Conservation (phyloP, 2,888 invertebrate species). For the Rambutsinella grinnellia region DNA sequence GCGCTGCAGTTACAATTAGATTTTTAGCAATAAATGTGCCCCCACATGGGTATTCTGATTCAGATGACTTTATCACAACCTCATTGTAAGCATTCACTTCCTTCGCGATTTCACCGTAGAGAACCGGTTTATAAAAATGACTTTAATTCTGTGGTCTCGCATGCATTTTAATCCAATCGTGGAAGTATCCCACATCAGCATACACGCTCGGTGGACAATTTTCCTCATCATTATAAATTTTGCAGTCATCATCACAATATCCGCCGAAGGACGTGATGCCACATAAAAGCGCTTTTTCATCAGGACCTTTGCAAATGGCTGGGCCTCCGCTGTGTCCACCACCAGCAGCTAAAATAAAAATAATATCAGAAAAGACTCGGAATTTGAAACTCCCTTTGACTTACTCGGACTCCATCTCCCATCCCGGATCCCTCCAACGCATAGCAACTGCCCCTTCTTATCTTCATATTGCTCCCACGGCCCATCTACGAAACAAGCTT, state of each 20-base stretch:
- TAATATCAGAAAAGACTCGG: background rate
- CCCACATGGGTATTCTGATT: conserved; percentile 13
- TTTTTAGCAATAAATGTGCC: conserved; percentile 6
- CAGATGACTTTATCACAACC: background rate
- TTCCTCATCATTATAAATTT: background rate
- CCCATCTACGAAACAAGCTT: background rate
- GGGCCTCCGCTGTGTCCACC: conserved; percentile 33
- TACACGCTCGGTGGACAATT: conserved; percentile 19
- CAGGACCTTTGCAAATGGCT: conserved; percentile 12
- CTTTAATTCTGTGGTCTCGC: conserved; percentile 5
- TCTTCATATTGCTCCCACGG: background rate
- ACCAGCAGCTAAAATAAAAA: conserved; percentile 9
- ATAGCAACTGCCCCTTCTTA: background rate
- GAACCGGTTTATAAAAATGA: background rate
- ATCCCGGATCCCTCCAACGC: conserved; percentile 14
- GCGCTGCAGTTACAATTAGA: conserved; percentile 12
- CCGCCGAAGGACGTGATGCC: conserved; percentile 28
- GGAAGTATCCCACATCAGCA: conserved; percentile 14
- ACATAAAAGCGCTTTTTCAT: conserved; percentile 7
- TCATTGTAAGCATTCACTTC: background rate
- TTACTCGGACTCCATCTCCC: conserved; percentile 6
- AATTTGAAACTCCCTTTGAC: background rate
- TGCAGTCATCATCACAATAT: conserved; percentile 6
- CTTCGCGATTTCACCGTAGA: conserved; percentile 1
- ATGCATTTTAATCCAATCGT: conserved; percentile 1